phyloP scores from a whole-genome alignment of 2,888 invertebrate genomes.

The Melieria omissa region DNA sequence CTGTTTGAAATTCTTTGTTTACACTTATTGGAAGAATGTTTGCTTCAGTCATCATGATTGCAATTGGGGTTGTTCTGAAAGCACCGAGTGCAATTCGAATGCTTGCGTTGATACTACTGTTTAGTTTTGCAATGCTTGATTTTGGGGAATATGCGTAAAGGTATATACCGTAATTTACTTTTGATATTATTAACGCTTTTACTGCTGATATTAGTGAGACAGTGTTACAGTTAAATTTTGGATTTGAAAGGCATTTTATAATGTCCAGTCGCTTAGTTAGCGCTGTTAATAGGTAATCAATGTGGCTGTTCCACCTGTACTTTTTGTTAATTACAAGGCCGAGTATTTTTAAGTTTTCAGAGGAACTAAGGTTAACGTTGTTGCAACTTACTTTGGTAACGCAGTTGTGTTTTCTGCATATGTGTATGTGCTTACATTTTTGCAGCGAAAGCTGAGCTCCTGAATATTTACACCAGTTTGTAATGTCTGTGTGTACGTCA shows the following conservation, averaged over 20 bases:
- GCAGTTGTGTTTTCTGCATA: neutral
- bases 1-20: neutral
- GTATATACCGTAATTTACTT: conserved; percentile 1
- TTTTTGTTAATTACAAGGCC: neutral
- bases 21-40: neutral
- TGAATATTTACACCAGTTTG: conserved; percentile 9
- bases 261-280: neutral
- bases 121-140: neutral
- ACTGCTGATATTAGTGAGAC: neutral
- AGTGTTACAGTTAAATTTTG: conserved; percentile 5
- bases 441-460: conserved; percentile 3
- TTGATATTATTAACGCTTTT: neutral
- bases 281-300: neutral
- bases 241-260: neutral
- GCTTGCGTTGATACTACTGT: neutral
- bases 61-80: conserved; percentile 1
- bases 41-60: neutral
- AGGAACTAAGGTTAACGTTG: neutral
- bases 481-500: neutral
- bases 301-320: neutral
- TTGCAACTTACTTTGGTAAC: neutral
- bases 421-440: conserved; percentile 3
- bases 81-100: conserved; percentile 1
- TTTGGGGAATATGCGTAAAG: neutral
- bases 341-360: neutral